A percentile compares a stretch with the other conserved stretches of the same genome.
phyloP scores from a whole-genome alignment of 1,140 invertebrate species.

The Thrips palmi region DNA sequence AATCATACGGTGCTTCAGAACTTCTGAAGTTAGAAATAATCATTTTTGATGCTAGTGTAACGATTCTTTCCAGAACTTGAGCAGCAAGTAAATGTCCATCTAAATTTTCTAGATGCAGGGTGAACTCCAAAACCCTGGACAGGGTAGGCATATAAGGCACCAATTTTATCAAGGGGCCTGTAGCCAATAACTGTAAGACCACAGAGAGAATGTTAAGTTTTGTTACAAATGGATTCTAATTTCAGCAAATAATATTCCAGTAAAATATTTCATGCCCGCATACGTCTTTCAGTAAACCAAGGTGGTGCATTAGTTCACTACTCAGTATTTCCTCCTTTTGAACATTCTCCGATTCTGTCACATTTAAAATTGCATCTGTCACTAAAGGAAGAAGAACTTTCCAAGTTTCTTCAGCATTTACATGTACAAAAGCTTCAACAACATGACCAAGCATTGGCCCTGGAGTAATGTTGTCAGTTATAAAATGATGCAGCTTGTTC shows the following conservation, averaged over 20 bases:
- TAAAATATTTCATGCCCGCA: conserved; percentile 4
- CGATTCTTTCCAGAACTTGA: conserved; percentile 25
- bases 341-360: conserved; percentile 37
- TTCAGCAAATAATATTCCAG: neutral
- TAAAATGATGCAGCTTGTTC: conserved; percentile 51
- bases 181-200: conserved; percentile 10
- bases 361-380: conserved; percentile 33
- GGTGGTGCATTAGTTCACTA: conserved; percentile 57
- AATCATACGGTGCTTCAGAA: conserved; percentile 36
- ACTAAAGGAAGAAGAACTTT: conserved; percentile 53
- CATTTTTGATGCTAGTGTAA: conserved; percentile 36
- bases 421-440: conserved; percentile 24
- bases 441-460: too few relatives aligned
- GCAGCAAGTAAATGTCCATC: conserved; percentile 37
- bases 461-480: conserved; percentile 46
- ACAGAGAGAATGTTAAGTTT: conserved; percentile 9
- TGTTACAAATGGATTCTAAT: too few relatives aligned
- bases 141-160: conserved; percentile 40
- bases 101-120: conserved; percentile 38
- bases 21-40: conserved; percentile 44
- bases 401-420: conserved; percentile 40
- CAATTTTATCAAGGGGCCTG: conserved; percentile 27
- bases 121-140: conserved; percentile 36
- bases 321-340: conserved; percentile 55
- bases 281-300: conserved; percentile 55